A percentile compares a stretch with the other conserved stretches of the same genome.
phyloP scores from a whole-genome alignment of 2,888 invertebrate species.

The Diadromus collaris region DNA sequence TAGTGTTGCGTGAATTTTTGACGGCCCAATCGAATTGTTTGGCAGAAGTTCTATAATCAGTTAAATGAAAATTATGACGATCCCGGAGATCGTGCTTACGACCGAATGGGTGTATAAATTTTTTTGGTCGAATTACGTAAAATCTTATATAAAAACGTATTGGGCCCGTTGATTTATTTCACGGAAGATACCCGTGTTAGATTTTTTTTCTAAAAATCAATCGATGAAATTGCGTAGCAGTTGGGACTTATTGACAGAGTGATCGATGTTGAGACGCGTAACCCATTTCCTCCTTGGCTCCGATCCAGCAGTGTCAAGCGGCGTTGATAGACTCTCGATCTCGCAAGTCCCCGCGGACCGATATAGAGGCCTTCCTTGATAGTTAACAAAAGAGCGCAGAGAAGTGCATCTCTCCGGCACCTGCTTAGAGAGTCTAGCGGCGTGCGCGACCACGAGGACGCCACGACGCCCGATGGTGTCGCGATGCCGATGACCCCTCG shows the following conservation, averaged over 20 bases:
- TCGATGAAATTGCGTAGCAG: constrained; percentile 2
- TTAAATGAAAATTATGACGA: not conserved
- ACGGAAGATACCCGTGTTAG: not conserved
- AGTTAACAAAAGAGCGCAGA: constrained; percentile 48
- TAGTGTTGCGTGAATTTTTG: not conserved
- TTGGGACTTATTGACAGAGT: constrained; percentile 47
- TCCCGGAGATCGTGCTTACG: no score
- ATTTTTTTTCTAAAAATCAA: not conserved
- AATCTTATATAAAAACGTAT: not conserved
- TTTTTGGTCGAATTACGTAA: not conserved
- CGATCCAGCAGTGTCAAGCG: constrained; percentile 43
- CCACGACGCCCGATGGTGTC: constrained; percentile 72
- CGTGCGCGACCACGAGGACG: constrained; percentile 71
- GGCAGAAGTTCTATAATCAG: not conserved
- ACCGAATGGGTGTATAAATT: not conserved
- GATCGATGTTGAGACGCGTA: constrained; percentile 54
- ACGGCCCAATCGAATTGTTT: not conserved
- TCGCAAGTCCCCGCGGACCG: constrained; percentile 18
- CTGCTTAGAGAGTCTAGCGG: constrained; percentile 71
- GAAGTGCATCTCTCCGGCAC: constrained; percentile 48
- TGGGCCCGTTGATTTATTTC: not conserved
- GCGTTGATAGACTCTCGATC: constrained; percentile 49
- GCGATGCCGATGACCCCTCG: constrained; percentile 73
- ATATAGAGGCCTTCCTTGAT: constrained; percentile 47
- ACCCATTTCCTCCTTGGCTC: constrained; percentile 60